Evolutionary conservation across 1,140 invertebrate genomes (phyloP).

Genomic region (Drosophila lowei): DNA sequence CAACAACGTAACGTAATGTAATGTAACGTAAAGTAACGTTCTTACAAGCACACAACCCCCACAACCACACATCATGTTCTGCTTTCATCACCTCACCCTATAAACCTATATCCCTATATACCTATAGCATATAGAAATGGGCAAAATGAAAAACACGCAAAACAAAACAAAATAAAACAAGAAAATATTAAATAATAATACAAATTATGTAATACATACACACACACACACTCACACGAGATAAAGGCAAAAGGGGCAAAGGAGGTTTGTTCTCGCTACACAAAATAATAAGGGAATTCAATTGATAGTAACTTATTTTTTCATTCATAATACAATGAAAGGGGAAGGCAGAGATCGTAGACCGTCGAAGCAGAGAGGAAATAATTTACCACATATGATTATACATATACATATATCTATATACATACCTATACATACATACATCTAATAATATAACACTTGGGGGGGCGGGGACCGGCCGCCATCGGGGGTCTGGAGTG

Average conservation of each 20-base stretch:
- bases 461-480: constrained; percentile 29
- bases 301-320: constrained; percentile 78
- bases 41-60: constrained; percentile 23
- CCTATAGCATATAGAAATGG: constrained; percentile 73
- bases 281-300: constrained; percentile 60
- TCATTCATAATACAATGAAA: constrained; percentile 46
- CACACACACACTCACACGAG: too few species aligned
- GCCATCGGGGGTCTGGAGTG: constrained; percentile 49
- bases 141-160: constrained; percentile 36
- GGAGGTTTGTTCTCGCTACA: constrained; percentile 45
- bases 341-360: constrained; percentile 24
- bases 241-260: constrained; percentile 19
- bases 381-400: constrained; percentile 71
- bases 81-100: constrained; percentile 53
- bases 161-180: constrained; percentile 27
- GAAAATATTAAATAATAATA: constrained; percentile 59
- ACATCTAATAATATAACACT: constrained; percentile 65
- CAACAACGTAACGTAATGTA: constrained; percentile 20
- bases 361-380: constrained; percentile 28
- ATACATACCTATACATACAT: constrained; percentile 66
- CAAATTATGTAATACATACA: constrained; percentile 19
- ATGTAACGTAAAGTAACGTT: background rate
- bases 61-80: constrained; percentile 64
- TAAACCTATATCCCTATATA: constrained; percentile 58
- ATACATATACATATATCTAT: constrained; percentile 52